Conservation (phyloP, 2,113 vertebrate genomes). For the Sciurus niger region DNA sequence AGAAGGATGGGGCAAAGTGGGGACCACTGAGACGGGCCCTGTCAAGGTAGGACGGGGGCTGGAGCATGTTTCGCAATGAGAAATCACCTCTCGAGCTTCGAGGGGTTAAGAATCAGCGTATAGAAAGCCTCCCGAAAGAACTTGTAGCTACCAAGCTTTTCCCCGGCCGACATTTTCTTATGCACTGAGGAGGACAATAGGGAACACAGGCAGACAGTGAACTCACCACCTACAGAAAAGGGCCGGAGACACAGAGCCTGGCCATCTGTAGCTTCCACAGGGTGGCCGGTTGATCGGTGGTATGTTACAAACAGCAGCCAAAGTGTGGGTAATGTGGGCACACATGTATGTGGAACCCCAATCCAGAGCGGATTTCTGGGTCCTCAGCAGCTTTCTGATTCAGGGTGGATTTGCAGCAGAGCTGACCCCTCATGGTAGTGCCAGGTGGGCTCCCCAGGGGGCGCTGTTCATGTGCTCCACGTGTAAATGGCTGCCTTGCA, state of each 20-base stretch:
- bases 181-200: background rate
- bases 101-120: background rate
- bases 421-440: rapidly evolving
- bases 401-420: background rate
- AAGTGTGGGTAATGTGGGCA: rapidly evolving
- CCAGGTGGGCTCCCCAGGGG: background rate
- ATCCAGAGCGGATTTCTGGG: rapidly evolving
- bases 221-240: background rate
- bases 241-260: rapidly evolving
- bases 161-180: background rate
- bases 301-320: background rate
- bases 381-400: background rate
- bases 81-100: background rate
- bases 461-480: rapidly evolving
- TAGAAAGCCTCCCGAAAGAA: background rate
- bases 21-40: background rate
- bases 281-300: rapidly evolving
- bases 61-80: background rate
- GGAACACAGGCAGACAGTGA: background rate
- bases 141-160: background rate
- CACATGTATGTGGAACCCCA: rapidly evolving
- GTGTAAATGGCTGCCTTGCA: background rate
- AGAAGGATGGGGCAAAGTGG: too few relatives aligned
- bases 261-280: rapidly evolving
- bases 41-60: background rate